Evolutionary conservation across 2,797 vertebrate species (phyloP).

Genomic region (Meda fulgida): DNA sequence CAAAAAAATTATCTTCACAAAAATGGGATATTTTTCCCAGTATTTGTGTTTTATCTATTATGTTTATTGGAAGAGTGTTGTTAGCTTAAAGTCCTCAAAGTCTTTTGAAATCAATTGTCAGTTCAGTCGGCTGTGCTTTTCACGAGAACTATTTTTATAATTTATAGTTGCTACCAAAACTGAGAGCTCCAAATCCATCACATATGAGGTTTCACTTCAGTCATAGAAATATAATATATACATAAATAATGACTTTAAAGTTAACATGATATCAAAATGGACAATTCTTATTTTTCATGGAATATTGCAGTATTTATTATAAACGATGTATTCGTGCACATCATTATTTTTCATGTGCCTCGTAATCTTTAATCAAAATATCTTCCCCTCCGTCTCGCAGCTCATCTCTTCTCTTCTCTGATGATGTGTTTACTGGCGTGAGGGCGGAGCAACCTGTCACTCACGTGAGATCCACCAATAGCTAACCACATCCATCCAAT

Average conservation of each 20-base stretch:
- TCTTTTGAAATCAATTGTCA: background rate
- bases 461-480: background rate
- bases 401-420: no score
- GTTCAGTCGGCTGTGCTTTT: background rate
- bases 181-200: background rate
- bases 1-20: background rate
- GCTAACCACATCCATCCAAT: background rate
- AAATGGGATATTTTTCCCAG: background rate
- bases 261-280: background rate
- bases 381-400: no score
- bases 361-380: no score
- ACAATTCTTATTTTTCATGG: background rate
- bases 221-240: background rate
- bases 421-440: no score
- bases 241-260: background rate
- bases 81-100: background rate
- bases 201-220: background rate
- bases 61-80: background rate
- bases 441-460: background rate
- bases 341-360: background rate
- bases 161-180: background rate
- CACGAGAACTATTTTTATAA: background rate
- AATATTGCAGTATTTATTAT: background rate
- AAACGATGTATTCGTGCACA: background rate
- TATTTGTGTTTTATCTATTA: background rate